Evolutionary conservation across 2,113 vertebrate genomes (phyloP), one percentile per base, ranked within the genome.

Genomic region (Etheostoma spectabile): DNA sequence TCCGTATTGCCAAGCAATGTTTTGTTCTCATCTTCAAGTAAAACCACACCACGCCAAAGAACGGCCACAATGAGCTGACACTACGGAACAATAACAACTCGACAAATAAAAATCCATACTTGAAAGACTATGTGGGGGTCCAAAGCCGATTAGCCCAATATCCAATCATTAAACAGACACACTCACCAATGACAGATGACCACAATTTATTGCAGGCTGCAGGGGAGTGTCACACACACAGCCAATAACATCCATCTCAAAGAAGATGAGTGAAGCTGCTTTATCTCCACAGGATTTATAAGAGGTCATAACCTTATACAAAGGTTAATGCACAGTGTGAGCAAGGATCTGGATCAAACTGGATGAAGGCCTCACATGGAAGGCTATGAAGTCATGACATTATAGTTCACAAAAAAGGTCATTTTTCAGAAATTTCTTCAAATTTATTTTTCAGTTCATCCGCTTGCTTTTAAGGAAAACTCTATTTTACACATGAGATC

Each of bases 71-170:
- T 61, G 21, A 69, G 62, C 81, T 48, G 69, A 57, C 62, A 46
- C 42, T 4, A 42, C 69, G 38, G 48, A 52, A 78, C 61, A 82
- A 78, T 60, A 86, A 86, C 72, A 87, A 72, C 72, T 69, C 11
- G 3, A 38, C 77, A 21, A 45, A 78, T 69, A 82, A 67, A 85
- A 83, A 86, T 85, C 83, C 51, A 85, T 88, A 42, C 59, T 5
- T 53, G 38, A 88, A 81, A 86, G 78, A 71, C 30, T 24, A 57
- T 77, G 75, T 53, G 71, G 53, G 56, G n/a, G 42, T 65, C 66
- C 62, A 64, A 77, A 88, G 78, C 63, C 21, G 79, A 91, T 90
- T 87, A 84, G 18, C n/a, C 73, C 77, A 33, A 88, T 81, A 78
- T 65, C 75, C 73, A 70, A 85, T 90, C 84, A 77, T 88, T 89